A percentile compares a stretch with the other conserved stretches of the same genome.
Conservation (phyloP, 2,113 vertebrate genomes). For the Bungarus multicinctus region DNA sequence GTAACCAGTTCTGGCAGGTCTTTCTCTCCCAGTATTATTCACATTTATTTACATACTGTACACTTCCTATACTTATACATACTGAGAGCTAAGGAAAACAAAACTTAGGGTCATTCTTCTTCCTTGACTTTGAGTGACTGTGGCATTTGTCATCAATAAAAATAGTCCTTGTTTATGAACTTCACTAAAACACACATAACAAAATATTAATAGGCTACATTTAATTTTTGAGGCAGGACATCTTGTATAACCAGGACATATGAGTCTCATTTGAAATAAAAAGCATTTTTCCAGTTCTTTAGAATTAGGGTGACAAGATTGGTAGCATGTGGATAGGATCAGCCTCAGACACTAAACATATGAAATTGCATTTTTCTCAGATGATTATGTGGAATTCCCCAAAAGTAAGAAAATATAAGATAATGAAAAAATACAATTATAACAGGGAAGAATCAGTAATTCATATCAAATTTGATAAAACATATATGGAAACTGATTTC, state of each 20-base stretch:
- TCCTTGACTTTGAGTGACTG: not conserved
- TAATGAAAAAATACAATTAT: not conserved
- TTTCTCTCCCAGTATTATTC: not conserved
- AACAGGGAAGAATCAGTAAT: not conserved
- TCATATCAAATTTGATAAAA: not conserved
- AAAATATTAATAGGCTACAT: not conserved
- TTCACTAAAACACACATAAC: not conserved
- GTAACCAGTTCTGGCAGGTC: not conserved
- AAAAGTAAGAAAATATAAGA: not conserved
- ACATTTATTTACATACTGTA: not conserved
- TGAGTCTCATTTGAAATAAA: not conserved
- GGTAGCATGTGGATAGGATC: not conserved
- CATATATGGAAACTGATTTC: not conserved
- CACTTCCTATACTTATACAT: not conserved
- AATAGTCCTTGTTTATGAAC: not conserved
- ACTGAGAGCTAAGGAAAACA: not conserved
- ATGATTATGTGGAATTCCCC: not conserved
- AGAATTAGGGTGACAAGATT: not conserved
- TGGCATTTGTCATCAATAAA: not conserved
- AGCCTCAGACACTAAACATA: not conserved
- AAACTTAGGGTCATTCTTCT: not conserved
- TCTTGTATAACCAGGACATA: not conserved
- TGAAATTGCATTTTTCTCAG: not conserved
- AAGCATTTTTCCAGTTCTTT: not conserved
- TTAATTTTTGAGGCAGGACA: not conserved